Base-by-base conservation (phyloP, 2,797 vertebrate genomes). In the Bradypus variegatus region DNA sequence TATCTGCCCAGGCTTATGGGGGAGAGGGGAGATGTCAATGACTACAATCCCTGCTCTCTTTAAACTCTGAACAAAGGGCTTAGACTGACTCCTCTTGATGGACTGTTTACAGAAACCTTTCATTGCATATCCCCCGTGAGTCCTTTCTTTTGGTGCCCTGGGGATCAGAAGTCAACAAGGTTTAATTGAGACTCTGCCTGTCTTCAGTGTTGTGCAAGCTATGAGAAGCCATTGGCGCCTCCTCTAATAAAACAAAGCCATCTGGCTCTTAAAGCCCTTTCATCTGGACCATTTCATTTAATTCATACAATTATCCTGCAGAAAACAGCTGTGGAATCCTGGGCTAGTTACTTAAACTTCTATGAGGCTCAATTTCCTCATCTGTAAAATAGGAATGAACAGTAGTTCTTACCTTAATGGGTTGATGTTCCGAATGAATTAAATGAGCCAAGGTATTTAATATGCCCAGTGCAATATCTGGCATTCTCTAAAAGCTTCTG, bases 61-160 rank as follows among this genome's bases (percentile, higher is more conserved):
- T 48, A 45, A 50, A 2, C 19, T 12, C 33, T 11, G 5, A 77
- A 62, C 15, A 79, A 11, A 67, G 25, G 11, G 9, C 27, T n/a
- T 91, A n/a, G 72, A 12, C 14, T 79, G 53, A 23, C 0, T 27
- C 21, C 27, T 80, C 29, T 4, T 41, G 13, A 13, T 41, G 18
- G 4, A 64, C 1, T 1, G 81, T 36, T 45, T 14, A n/a, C 4
- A 81, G 16, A 8, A 45, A 15, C 11, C 36, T 73, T 70, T 82
- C 19, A 33, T 31, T 55, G 14, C 0, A 48, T 3, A 8, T 29
- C 12, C 38, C 5, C 78, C 14, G 6, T 0, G 2, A 75, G 5
- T 13, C 33, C 4, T 38, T 83, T 1, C 3, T 75, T 38, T 64
- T 33, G 13, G 4, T n/a, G 7, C 8, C 11, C 5, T 21, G 21